Base-by-base conservation (phyloP, 2,797 vertebrate genomes). In the Darevskia mixta region DNA sequence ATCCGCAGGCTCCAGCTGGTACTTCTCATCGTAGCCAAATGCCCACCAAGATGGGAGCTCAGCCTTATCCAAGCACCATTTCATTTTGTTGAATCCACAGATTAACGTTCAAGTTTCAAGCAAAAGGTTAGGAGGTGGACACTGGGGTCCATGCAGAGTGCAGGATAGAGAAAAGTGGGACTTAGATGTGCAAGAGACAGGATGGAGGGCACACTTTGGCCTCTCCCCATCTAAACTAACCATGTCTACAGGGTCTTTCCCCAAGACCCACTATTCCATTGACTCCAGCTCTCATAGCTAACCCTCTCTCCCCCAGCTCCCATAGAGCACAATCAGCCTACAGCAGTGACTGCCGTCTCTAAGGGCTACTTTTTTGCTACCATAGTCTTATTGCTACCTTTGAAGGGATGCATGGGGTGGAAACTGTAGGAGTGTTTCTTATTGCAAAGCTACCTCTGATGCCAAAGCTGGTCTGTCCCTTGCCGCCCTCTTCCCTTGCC, bases 391-490 rank as follows among this genome's bases (percentile, higher is more conserved):
- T 77, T 0, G 2, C 69, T 87, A 78, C 86, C 0, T 35, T 32
- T 9, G 88, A 75, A 83, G 87, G 79, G 67, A 76, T 0, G 2
- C n/a, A 2, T 7, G 0, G 0, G 78, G 41, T 35, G 83, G 78
- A 66, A 49, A 20, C 49, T 4, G 79, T 72, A 75, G 80, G 83
- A 13, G 85, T 15, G 73, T 82, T 83, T 75, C 61, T 79, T 82
- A 78, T 18, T 58, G 87, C 61, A 79, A 91, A 88, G 87, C 90
- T 88, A 91, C 87, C 90, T 91, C 87, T 55, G 43, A 86, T 41
- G 38, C 10, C 13, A 72, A 58, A 75, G 84, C 66, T 64, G 79
- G 35, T 77, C 58, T 23, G 43, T 9, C 71, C 66, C n/a, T n/a
- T n/a, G n/a, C n/a, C 32, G 1, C 29, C 76, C 82, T 41, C 15